Percentiles rank a stretch among this genome's conserved stretches.
Conservation (phyloP, 2,888 invertebrate species). For the Boloria selene region DNA sequence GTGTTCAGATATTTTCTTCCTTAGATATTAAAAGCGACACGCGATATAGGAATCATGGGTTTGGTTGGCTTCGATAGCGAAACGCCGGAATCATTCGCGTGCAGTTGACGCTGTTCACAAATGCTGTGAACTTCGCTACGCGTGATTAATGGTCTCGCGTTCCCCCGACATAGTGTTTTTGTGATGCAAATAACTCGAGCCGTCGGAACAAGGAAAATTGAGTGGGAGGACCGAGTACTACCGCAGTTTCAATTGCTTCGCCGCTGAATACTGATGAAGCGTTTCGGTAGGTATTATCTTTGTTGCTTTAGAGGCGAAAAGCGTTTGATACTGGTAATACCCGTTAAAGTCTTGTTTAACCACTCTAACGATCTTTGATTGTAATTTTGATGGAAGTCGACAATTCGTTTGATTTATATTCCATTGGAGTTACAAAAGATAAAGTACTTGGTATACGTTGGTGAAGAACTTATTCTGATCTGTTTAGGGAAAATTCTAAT, state of each 20-base stretch:
- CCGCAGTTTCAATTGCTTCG: slow-evolving; percentile 79
- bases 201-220: slow-evolving; percentile 80
- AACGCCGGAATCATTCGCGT: slow-evolving; percentile 77
- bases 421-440: background rate
- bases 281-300: slow-evolving; percentile 68
- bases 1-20: background rate
- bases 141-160: slow-evolving; percentile 79
- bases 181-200: slow-evolving; percentile 81
- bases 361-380: slow-evolving; percentile 29
- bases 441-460: too few species aligned
- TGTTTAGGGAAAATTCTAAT: too few species aligned
- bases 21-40: background rate
- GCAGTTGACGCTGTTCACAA: slow-evolving; percentile 74
- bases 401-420: slow-evolving; percentile 19
- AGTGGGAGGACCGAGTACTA: slow-evolving; percentile 75
- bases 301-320: slow-evolving; percentile 41
- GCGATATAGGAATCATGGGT: slow-evolving; percentile 25
- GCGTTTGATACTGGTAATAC: slow-evolving; percentile 40
- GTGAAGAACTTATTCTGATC: too few species aligned
- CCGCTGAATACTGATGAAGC: slow-evolving; percentile 80
- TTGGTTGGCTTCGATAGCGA: slow-evolving; percentile 36
- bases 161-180: slow-evolving; percentile 81
- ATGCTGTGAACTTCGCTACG: slow-evolving; percentile 69
- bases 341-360: slow-evolving; percentile 30
- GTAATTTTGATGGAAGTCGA: slow-evolving; percentile 17